Base-by-base conservation (phyloP, 2,888 invertebrate species). In the Heliconius ismenius region DNA sequence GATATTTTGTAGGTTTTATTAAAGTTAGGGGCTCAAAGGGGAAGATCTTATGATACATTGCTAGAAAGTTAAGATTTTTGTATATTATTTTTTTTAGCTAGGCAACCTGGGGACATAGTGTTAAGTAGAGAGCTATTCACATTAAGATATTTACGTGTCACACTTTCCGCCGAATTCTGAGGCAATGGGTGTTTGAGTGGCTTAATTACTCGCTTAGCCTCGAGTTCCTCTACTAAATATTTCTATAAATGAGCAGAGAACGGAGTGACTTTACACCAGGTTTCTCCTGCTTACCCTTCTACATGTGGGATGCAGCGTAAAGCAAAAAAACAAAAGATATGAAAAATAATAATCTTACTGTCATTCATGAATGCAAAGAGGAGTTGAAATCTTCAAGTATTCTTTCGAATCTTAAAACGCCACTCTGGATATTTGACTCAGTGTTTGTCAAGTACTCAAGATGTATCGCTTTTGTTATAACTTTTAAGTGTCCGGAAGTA, bases 401-500 rank as follows among this genome's bases (percentile, higher is more conserved):
- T 58, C 58, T 69, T 11, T 32, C 54, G n/a, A 54, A 11, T 69
- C 32, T 69, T n/a, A 21, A 54, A 32, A 54, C 54, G 54, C 54
- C 69, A 54, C 54, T 69, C 54, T 49, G 18, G 21, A 3, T 69
- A 54, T 69, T 69, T 69, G 69, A 69, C 28, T 10, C 49, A 36
- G 21, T 70, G 28, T 58, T 70, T 28, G 70, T 70, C 70, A 70
- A 32, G 70, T 58, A 21, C 28, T 58, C 32, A 58, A 58, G 70
- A 58, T 58, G 70, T 70, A 58, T n/a, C 28, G 70, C 32, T 70
- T 32, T 70, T 70, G 70, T 70, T 70, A 7, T 9, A 70, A n/a
- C 15, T 32, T 54, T 32, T 70, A 58, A 70, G 69, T 32, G 9
- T 13, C 32, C n/a, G 54, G 54, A 70, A 58, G 69, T 70, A 43